Evolutionary conservation across 2,888 invertebrate genomes (phyloP).

Genomic region (Aphodius sticticus): DNA sequence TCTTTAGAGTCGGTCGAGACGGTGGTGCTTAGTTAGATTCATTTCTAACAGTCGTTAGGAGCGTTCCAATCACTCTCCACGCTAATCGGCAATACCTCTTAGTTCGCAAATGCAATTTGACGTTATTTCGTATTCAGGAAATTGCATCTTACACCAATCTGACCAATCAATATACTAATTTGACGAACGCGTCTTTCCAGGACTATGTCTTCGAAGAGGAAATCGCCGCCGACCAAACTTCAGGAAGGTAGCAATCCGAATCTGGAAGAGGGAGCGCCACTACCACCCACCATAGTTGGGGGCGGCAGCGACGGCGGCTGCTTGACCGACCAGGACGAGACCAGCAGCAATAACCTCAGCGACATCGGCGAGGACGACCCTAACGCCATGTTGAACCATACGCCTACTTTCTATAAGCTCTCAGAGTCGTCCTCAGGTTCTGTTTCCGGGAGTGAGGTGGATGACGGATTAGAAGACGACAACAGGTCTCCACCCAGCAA

Average conservation of each 20-base stretch:
- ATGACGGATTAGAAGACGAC: conserved; percentile 58
- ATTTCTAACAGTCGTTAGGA: conserved; percentile 12
- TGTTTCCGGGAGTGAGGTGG: conserved; percentile 59
- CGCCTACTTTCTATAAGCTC: conserved; percentile 57
- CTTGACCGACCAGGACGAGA: conserved; percentile 64
- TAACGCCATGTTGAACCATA: conserved; percentile 47
- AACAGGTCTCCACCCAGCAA: conserved; percentile 59
- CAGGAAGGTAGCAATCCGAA: conserved; percentile 69
- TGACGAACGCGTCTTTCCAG: conserved; percentile 62
- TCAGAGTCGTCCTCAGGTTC: conserved; percentile 59
- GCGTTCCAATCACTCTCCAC: conserved; percentile 8
- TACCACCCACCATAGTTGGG: conserved; percentile 53
- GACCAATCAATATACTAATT: conserved; percentile 30
- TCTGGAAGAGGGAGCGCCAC: conserved; percentile 62
- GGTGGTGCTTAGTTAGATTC: conserved; percentile 31
- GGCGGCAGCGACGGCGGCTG: conserved; percentile 68
- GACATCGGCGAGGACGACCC: conserved; percentile 70
- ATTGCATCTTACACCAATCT: conserved; percentile 25
- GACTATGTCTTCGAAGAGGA: conserved; percentile 97
- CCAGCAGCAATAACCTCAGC: conserved; percentile 68
- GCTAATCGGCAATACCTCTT: background rate
- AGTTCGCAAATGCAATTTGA: conserved; percentile 51
- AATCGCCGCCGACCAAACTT: conserved; percentile 94
- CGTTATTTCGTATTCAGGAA: conserved; percentile 46
- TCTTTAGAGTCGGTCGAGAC: conserved; percentile 23